Percentiles rank a stretch among this genome's conserved stretches.
phyloP scores from a whole-genome alignment of 2,113 vertebrate genomes.

The Cricetomys ansorgei region DNA sequence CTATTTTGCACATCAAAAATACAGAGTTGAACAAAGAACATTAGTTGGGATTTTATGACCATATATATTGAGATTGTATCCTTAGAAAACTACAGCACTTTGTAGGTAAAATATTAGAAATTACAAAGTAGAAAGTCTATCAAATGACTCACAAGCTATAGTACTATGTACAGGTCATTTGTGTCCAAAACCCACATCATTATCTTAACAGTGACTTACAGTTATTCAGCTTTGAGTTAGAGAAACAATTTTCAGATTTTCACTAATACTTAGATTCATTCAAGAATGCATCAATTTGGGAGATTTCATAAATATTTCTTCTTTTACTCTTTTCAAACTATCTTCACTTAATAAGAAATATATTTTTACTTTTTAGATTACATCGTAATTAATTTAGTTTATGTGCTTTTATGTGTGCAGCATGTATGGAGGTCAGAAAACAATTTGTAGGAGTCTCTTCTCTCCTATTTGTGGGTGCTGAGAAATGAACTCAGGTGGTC shows the following conservation, averaged over 20 bases:
- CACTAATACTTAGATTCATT: background rate
- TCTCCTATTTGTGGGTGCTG: background rate
- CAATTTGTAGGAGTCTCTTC: background rate
- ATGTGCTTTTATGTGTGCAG: background rate
- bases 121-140: background rate
- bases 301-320: background rate
- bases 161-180: background rate
- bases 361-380: background rate
- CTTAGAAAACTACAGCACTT: background rate
- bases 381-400: background rate
- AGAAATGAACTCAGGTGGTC: background rate
- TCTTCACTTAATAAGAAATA: background rate
- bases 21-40: background rate
- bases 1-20: conserved; percentile 43
- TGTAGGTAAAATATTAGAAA: background rate
- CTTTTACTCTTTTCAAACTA: background rate
- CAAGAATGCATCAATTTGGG: background rate
- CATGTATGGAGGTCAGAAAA: background rate
- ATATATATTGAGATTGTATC: background rate
- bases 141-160: conserved; percentile 18
- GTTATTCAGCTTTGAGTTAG: background rate
- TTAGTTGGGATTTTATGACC: conserved; percentile 30
- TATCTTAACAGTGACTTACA: conserved; percentile 6
- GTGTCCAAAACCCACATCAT: background rate
- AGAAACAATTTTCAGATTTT: conserved; percentile 15